Conservation (phyloP, 2,113 vertebrate genomes). For the Caloenas nicobarica region DNA sequence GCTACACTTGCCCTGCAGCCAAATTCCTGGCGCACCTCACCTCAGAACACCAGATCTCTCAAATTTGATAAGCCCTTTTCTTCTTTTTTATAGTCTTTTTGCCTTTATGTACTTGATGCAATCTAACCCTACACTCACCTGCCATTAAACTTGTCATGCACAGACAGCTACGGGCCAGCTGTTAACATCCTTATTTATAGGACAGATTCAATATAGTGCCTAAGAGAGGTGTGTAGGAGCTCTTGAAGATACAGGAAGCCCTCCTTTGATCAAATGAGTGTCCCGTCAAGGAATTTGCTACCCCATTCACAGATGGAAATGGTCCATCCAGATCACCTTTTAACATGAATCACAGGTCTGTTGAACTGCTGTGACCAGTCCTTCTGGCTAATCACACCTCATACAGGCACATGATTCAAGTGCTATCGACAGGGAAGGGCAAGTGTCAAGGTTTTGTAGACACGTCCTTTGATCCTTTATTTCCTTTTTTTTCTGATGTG, state of each 20-base stretch:
- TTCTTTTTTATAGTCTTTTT: background rate
- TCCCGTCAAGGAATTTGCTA: background rate
- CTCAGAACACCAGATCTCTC: constrained; percentile 14
- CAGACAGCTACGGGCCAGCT: background rate
- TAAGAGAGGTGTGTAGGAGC: background rate
- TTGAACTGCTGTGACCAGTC: background rate
- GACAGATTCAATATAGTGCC: background rate
- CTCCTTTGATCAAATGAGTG: background rate
- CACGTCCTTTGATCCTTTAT: background rate
- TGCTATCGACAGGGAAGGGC: background rate
- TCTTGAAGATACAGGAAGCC: background rate
- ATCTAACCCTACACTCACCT: background rate
- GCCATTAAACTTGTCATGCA: background rate
- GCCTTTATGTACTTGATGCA: background rate
- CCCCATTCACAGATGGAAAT: background rate
- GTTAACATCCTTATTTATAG: background rate
- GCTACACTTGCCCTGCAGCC: background rate
- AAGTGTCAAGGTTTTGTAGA: background rate
- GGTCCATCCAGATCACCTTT: background rate
- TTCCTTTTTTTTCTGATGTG: background rate
- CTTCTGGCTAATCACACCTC: background rate
- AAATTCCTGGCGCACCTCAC: constrained; percentile 33
- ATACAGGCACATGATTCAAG: background rate
- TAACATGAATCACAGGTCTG: background rate
- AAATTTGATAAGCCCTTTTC: background rate